Percentiles rank a stretch among this genome's conserved stretches.
Conservation (phyloP, 1,140 invertebrate genomes). For the Melipona quadrifasciata region DNA sequence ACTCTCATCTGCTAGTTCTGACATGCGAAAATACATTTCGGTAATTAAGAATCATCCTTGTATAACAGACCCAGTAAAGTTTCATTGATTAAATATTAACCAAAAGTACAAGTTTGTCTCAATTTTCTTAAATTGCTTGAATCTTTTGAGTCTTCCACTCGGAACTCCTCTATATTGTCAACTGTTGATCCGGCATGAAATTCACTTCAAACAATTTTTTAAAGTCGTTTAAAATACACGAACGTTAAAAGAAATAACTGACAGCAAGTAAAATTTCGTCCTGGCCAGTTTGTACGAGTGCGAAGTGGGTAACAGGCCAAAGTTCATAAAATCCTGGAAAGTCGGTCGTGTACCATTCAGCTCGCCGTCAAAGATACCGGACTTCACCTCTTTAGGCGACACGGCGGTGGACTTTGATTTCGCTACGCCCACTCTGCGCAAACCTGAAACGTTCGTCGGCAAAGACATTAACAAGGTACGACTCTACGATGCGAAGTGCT, state of each 20-base stretch:
- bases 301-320: slow-evolving; percentile 74
- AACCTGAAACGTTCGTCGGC: slow-evolving; percentile 42
- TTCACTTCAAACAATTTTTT: background rate
- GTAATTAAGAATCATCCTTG: slow-evolving; percentile 77
- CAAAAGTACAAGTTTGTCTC: too few species aligned
- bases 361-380: slow-evolving; percentile 81
- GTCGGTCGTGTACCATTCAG: slow-evolving; percentile 81
- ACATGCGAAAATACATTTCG: slow-evolving; percentile 92
- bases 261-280: slow-evolving; percentile 13
- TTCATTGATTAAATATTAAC: background rate
- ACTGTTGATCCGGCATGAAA: background rate
- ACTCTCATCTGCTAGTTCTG: slow-evolving; percentile 89
- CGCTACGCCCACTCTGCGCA: slow-evolving; percentile 82
- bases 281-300: slow-evolving; percentile 80
- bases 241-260: background rate
- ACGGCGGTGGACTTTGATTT: slow-evolving; percentile 93
- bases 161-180: too few species aligned
- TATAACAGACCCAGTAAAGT: background rate
- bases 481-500: background rate
- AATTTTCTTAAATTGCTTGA: too few species aligned
- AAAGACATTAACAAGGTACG: slow-evolving; percentile 48
- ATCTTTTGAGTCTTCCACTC: too few species aligned
- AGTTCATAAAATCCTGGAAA: slow-evolving; percentile 82
- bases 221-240: background rate
- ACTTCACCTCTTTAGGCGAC: slow-evolving; percentile 88